These are phyloP conservation scores for Dermatemys mawii DNA, from an alignment of 2,113 vertebrate genomes.

Conservation along the genomic window DNA sequence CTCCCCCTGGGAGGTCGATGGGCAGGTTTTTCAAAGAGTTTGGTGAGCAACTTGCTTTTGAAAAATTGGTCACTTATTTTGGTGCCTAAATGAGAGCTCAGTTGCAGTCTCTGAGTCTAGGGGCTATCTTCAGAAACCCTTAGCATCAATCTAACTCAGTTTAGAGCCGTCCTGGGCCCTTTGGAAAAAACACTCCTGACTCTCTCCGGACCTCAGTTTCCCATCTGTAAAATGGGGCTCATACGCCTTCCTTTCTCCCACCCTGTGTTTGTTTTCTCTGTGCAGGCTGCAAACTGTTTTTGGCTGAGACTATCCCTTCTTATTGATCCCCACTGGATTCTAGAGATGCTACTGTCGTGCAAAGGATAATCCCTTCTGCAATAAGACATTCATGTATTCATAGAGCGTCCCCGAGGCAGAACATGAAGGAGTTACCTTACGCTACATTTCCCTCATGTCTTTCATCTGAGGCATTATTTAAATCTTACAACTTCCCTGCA, in stretches of 20 bases:
- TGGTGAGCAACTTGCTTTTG: too few species aligned
- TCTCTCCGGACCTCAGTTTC: not conserved
- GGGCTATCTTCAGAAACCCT: too few species aligned
- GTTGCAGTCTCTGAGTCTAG: too few species aligned
- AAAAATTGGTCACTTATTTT: too few species aligned
- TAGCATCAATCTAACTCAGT: not conserved
- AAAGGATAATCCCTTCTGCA: not conserved
- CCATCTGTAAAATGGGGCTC: not conserved
- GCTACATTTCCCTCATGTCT: not conserved
- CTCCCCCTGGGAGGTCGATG: not conserved
- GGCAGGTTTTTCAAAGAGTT: too few species aligned
- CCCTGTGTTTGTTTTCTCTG: not conserved
- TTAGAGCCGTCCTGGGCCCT: not conserved
- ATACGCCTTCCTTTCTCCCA: not conserved
- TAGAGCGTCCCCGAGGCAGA: not conserved
- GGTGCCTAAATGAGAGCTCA: too few species aligned
- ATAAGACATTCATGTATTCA: not conserved
- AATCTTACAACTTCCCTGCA: not conserved
- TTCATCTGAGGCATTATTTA: not conserved
- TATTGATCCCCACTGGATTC: not conserved
- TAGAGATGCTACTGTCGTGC: not conserved
- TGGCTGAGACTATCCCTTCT: not conserved
- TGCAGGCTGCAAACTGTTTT: not conserved
- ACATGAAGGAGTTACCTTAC: not conserved
- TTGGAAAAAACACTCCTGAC: not conserved